These are phyloP conservation scores for Himalopsyche tibetana DNA, from an alignment of 2,888 invertebrate species.

Conservation along the genomic window DNA sequence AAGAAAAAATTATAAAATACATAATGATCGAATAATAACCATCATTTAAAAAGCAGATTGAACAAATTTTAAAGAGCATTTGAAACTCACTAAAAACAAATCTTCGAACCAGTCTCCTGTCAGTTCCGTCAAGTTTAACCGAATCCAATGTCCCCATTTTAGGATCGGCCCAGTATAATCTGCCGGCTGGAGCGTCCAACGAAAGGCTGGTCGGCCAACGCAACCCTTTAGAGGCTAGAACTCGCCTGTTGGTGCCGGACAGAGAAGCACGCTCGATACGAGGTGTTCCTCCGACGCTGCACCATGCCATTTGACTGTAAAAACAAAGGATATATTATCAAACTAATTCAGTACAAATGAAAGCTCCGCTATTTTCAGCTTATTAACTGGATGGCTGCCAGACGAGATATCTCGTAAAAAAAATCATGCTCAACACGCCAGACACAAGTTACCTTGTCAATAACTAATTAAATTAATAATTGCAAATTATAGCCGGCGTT, in stretches of 20 bases:
- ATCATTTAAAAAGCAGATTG: background rate
- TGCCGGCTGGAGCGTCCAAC: slow-evolving; percentile 83
- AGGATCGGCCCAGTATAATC: slow-evolving; percentile 91
- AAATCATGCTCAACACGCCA: too few species aligned
- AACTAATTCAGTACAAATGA: background rate
- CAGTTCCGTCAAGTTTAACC: slow-evolving; percentile 82
- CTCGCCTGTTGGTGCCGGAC: slow-evolving; percentile 79
- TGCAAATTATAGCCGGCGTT: too few species aligned
- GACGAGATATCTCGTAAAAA: too few species aligned
- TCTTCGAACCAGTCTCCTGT: slow-evolving; percentile 78
- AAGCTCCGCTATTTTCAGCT: too few species aligned
- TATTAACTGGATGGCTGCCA: too few species aligned
- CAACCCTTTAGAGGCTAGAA: slow-evolving; percentile 79
- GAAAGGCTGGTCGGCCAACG: slow-evolving; percentile 87
- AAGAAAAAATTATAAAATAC: slow-evolving; percentile 65
- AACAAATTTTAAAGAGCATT: background rate
- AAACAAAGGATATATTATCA: background rate
- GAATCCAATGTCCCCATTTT: slow-evolving; percentile 85
- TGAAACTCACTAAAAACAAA: slow-evolving; percentile 69
- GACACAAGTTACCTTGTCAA: too few species aligned
- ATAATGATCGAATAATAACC: background rate
- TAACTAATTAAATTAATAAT: too few species aligned
- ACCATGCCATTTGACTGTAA: slow-evolving; percentile 84
- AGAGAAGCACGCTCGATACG: slow-evolving; percentile 81
- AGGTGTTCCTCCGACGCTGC: slow-evolving; percentile 81